Base-by-base conservation (phyloP, 2,888 invertebrate genomes). In the Sphaerophoria taeniata region DNA sequence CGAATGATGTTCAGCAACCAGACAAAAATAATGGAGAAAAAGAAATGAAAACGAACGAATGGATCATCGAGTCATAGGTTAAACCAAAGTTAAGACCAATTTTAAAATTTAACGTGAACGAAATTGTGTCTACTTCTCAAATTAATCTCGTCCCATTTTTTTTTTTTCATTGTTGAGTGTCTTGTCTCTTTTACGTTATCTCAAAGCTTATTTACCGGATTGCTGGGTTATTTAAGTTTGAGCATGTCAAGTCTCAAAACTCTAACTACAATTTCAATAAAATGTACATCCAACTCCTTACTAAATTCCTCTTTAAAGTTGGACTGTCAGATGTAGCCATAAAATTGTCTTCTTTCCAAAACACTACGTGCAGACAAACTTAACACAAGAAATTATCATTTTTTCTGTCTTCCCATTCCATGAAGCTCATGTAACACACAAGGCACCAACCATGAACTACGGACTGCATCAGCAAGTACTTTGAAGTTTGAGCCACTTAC, bases 401-500 rank as follows among this genome's bases (percentile, higher is more conserved):
- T 39, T 53, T 5, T 51, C 6, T 67, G 4, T 55, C 67, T 60
- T 24, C 61, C 53, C 53, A 53, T 39, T 53, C 71, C 33, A 71
- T 24, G 39, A 58, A 61, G 39, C 53, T 73, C 61, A 49, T 80
- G 56, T 69, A 58, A 76, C 69, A 49, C 24, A 55, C 24, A 24
- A 24, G 36, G 34, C 67, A 61, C 36, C 24, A 24, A 24, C 24
- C 24, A 56, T 12, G 12, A 65, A 49, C 63, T 16, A 72, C 55
- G 24, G 16, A 33, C 31, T 47, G 55, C 63, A 58, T 61, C 24
- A 71, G 58, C 24, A 24, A 24, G 24, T 24, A 24, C 24, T 24
- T 24, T 24, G 33, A 55, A 84, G 61, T 76, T 76, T 81, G 69
- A 63, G 76, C 63, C 63, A 73, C 69, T 76, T 72, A 69, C 61